phyloP scores from a whole-genome alignment of 2,113 vertebrate genomes.

The Lasiurus borealis region DNA sequence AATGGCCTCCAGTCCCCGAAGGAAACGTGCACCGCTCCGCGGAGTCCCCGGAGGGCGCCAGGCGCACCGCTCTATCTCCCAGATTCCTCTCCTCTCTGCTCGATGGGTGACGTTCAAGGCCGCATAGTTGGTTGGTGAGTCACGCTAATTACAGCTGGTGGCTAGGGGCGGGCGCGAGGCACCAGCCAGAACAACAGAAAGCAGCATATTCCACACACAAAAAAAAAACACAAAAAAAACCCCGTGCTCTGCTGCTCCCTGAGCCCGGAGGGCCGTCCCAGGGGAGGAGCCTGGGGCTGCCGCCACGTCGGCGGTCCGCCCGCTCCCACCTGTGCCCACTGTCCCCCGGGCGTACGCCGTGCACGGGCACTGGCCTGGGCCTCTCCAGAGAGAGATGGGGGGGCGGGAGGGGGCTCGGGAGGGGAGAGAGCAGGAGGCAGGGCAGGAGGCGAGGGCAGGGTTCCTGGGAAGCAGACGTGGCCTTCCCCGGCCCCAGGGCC shows the following conservation, averaged over 20 bases:
- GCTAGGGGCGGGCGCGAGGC: not conserved
- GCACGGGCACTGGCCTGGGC: not conserved
- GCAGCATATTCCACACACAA: not conserved
- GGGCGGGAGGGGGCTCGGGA: too few species aligned
- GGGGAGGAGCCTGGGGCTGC: not conserved
- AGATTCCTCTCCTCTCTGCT: constrained; percentile 79
- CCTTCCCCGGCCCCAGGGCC: not conserved
- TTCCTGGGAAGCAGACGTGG: not conserved
- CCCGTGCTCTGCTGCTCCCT: too few species aligned
- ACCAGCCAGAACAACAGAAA: constrained; percentile 60
- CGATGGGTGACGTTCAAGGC: constrained; percentile 73
- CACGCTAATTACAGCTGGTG: constrained; percentile 64
- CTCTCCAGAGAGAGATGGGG: not conserved
- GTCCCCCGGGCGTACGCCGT: not conserved
- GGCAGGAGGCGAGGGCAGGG: rapidly evolving
- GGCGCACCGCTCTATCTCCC: not conserved
- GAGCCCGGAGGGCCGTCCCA: not conserved
- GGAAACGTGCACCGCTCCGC: not conserved
- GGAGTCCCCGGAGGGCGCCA: not conserved
- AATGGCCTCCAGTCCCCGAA: rapidly evolving
- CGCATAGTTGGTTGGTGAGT: constrained; percentile 83
- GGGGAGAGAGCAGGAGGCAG: not conserved
- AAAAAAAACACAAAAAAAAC: too few species aligned
- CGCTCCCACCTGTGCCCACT: not conserved
- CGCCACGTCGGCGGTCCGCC: not conserved